These are phyloP conservation scores for Caenorhabditis sp. DNA, from an alignment of 2,888 invertebrate species.

Conservation along the genomic window DNA sequence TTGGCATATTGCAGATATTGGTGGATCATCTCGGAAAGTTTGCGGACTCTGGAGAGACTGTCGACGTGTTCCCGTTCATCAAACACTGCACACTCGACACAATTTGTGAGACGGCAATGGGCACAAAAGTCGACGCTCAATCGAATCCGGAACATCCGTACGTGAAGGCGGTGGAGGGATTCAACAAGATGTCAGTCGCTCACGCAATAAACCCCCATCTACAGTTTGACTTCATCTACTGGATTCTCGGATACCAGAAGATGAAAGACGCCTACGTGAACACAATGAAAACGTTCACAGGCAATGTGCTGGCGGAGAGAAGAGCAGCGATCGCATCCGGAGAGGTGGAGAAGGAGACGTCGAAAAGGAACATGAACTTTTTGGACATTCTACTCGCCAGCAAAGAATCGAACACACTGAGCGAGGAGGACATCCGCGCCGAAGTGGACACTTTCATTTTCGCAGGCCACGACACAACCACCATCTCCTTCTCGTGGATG, in stretches of 20 bases:
- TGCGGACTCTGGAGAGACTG: constrained; percentile 68
- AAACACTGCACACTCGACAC: constrained; percentile 81
- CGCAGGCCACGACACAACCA: constrained; percentile 63
- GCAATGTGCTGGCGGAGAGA: constrained; percentile 20
- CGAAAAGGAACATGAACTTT: constrained; percentile 74
- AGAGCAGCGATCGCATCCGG: constrained; percentile 9
- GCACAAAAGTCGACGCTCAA: constrained; percentile 66
- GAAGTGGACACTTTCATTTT: constrained; percentile 80
- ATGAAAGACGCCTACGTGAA: neutral
- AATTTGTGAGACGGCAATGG: constrained; percentile 73
- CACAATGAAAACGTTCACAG: constrained; percentile 9
- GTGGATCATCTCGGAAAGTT: constrained; percentile 76
- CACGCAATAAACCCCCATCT: constrained; percentile 1
- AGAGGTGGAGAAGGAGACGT: neutral
- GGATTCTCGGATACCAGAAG: constrained; percentile 6
- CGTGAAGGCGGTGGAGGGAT: constrained; percentile 62
- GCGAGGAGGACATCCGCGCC: constrained; percentile 80
- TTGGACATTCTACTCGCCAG: constrained; percentile 80
- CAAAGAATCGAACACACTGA: constrained; percentile 62
- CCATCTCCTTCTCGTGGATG: constrained; percentile 51
- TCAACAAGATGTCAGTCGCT: constrained; percentile 25
- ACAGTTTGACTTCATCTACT: neutral
- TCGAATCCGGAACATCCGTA: constrained; percentile 64
- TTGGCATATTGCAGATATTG: constrained; percentile 72
- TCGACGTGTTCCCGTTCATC: constrained; percentile 81